Base-by-base conservation (phyloP, 1,140 invertebrate species). In the Aphaenogaster ashmeadi region DNA sequence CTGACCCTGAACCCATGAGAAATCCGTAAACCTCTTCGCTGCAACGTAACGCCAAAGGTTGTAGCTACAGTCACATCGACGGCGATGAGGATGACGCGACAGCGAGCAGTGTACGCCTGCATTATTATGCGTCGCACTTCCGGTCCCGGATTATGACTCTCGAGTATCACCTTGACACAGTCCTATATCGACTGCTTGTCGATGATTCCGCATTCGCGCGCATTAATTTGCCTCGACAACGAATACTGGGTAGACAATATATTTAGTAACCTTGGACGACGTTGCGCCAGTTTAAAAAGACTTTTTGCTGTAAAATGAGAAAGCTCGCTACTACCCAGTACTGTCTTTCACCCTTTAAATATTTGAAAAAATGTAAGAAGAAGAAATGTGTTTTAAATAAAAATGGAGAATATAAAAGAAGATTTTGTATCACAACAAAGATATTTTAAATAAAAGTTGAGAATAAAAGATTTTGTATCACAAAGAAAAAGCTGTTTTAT, bases 111-210 rank as follows among this genome's bases (percentile, higher is more conserved):
- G 88, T 84, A 85, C 74, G 74, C 44, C 66, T 90, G 83, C 88
- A 87, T 91, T 89, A 90, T 86, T 90, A 89, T 89, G 81, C 86
- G 77, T 91, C 89, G 86, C 80, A 87, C 78, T 87, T 91, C 86
- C 88, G 83, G 64, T 85, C 86, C 66, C 60, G 60, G 88, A 91
- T 91, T 88, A 86, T 36, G 60, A 87, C 62, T 75, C 41, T 75
- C 56, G 27, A 47, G 33, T 50, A 52, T 75, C 56, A 88, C 79
- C 86, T 84, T 87, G 88, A 87, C 88, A 89, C 86, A 74, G 77
- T 77, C 83, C 74, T 69, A 79, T 72, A 60, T 27, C 54, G 41
- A 13, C 47, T 27, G 41, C 13, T 47, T 47, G 41, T 56, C 69
- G 41, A 84, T 84, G 69, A 84, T 84, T 84, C 80, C 80, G 69